A percentile compares a stretch with the other conserved stretches of the same genome.
Evolutionary conservation across 2,888 invertebrate species (phyloP).

Genomic region (Boloria euphrosyne): DNA sequence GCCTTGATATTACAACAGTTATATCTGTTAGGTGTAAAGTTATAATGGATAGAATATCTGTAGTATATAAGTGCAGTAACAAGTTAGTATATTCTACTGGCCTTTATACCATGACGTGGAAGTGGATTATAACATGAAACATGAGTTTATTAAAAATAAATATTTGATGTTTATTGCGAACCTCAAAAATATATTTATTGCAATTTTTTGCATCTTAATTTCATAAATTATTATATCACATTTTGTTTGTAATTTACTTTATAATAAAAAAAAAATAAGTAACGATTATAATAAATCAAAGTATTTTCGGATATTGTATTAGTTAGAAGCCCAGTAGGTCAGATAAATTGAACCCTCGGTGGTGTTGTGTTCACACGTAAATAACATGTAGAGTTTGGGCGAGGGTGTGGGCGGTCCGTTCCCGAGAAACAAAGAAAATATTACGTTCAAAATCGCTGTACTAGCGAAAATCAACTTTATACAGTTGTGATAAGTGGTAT

Average conservation of each 20-base stretch:
- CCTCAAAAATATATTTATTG: too few species aligned
- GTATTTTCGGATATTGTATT: constrained; percentile 74
- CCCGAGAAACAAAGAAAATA: constrained; percentile 34
- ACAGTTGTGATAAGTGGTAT: constrained; percentile 43
- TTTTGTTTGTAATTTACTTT: not conserved
- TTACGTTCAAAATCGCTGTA: constrained; percentile 2
- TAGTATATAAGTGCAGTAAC: too few species aligned
- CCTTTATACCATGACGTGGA: too few species aligned
- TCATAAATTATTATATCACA: not conserved
- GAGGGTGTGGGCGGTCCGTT: constrained; percentile 57
- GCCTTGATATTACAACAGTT: too few species aligned
- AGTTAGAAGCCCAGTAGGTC: constrained; percentile 81
- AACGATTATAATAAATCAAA: constrained; percentile 54
- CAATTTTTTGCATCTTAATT: not conserved
- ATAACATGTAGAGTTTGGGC: constrained; percentile 79
- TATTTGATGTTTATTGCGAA: too few species aligned
- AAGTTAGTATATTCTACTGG: too few species aligned
- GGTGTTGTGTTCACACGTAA: constrained; percentile 81
- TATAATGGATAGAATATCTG: too few species aligned
- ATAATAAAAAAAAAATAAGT: constrained; percentile 50
- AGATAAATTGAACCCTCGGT: constrained; percentile 81
- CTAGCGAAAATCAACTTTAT: constrained; percentile 46
- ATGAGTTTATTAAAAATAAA: too few species aligned
- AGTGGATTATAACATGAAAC: too few species aligned
- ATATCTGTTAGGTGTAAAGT: too few species aligned